A percentile compares a stretch with the other conserved stretches of the same genome.
Conservation (phyloP, 1,140 invertebrate genomes). For the Drosophila takahashii region DNA sequence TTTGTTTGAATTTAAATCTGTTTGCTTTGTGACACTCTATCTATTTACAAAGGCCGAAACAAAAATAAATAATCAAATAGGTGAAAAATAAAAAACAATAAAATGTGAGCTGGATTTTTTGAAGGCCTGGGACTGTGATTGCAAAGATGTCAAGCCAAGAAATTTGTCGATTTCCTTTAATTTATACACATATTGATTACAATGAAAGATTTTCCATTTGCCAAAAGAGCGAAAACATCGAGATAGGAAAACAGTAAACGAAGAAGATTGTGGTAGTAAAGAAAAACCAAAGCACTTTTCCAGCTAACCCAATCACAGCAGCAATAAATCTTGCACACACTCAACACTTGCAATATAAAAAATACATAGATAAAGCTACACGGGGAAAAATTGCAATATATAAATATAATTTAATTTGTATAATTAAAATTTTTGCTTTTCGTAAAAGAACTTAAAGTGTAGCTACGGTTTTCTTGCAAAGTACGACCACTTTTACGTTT, state of each 20-base stretch:
- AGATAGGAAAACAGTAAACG: conserved; percentile 12
- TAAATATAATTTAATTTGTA: too few relatives aligned
- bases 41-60: conserved; percentile 37
- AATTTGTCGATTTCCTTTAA: conserved; percentile 45
- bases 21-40: conserved; percentile 45
- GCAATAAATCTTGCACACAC: conserved; percentile 59
- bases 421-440: too few relatives aligned
- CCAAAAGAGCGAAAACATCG: conserved; percentile 9
- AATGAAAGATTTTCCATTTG: conserved; percentile 38
- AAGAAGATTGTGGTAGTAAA: conserved; percentile 25
- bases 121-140: conserved; percentile 15
- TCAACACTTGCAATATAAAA: conserved; percentile 41
- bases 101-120: conserved; percentile 6
- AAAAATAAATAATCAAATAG: conserved; percentile 26
- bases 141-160: conserved; percentile 33
- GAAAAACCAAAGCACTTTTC: conserved; percentile 46
- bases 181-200: conserved; percentile 67
- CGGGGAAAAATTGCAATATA: background rate
- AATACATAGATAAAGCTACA: conserved; percentile 10
- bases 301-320: conserved; percentile 55
- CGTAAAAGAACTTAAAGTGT: too few relatives aligned
- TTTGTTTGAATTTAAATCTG: conserved; percentile 42
- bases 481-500: background rate
- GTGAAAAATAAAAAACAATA: conserved; percentile 18
- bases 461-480: too few relatives aligned